Percentiles rank a stretch among this genome's conserved stretches.
These are phyloP conservation scores for Pollachius pollachius DNA, from an alignment of 2,113 vertebrate species.

Conservation along the genomic window DNA sequence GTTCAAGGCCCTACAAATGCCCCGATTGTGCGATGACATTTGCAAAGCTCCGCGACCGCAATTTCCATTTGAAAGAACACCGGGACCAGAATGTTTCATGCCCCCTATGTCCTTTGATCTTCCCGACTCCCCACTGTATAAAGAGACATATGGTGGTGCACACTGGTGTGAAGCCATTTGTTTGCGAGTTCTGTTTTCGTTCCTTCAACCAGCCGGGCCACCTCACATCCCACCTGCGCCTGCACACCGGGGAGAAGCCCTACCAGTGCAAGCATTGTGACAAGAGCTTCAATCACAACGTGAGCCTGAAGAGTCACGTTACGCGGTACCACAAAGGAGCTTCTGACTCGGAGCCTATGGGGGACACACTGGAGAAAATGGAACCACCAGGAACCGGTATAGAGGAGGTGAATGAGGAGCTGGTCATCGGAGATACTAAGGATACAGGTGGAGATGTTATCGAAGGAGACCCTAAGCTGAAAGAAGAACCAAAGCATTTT, in stretches of 20 bases:
- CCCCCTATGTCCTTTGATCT: constrained; percentile 41
- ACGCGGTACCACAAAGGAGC: constrained; percentile 30
- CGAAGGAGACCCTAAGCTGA: background rate
- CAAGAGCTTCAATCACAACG: constrained; percentile 61
- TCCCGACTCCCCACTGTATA: constrained; percentile 3
- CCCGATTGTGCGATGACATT: constrained; percentile 41
- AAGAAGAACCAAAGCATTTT: background rate
- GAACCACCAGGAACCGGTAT: background rate
- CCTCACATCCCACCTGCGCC: constrained; percentile 61
- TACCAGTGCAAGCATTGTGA: constrained; percentile 54
- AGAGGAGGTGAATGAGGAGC: background rate
- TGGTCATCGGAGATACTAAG: background rate
- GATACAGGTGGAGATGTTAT: background rate
- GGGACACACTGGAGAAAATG: background rate
- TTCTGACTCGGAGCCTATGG: background rate
- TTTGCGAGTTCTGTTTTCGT: constrained; percentile 49
- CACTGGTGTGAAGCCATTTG: constrained; percentile 39
- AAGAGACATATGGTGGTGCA: constrained; percentile 47
- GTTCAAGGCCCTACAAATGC: constrained; percentile 49
- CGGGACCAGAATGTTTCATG: constrained; percentile 35
- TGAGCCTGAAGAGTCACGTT: constrained; percentile 55
- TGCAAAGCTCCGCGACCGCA: constrained; percentile 21
- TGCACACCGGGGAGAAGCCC: constrained; percentile 59
- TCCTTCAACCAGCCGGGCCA: constrained; percentile 52
- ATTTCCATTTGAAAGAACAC: constrained; percentile 37